These are phyloP conservation scores for Lysandra coridon DNA, from an alignment of 2,888 invertebrate species.

Conservation along the genomic window DNA sequence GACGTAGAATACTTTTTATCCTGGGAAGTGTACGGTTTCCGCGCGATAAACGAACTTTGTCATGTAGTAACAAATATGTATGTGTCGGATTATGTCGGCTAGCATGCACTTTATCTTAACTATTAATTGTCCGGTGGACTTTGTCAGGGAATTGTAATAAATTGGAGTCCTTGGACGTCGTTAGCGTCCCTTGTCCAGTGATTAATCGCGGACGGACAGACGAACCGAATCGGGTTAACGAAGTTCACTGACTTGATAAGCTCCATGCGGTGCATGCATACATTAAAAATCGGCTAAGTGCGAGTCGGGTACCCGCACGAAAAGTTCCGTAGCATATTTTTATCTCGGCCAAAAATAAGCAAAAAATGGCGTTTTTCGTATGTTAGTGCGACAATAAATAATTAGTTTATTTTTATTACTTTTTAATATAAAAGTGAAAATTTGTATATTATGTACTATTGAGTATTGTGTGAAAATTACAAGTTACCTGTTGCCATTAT, in stretches of 20 bases:
- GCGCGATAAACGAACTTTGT: not conserved
- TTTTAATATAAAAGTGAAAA: too few relatives aligned
- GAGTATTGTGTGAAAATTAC: too few relatives aligned
- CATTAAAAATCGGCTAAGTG: not conserved
- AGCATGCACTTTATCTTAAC: conserved; percentile 55
- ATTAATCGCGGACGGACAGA: conserved; percentile 69
- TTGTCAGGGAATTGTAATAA: conserved; percentile 64
- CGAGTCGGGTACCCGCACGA: not conserved
- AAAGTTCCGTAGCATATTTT: not conserved
- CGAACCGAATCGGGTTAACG: conserved; percentile 64
- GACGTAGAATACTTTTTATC: too few relatives aligned
- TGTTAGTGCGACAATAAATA: too few relatives aligned
- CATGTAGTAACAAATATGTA: conserved; percentile 16
- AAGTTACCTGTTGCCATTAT: too few relatives aligned
- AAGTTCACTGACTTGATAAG: conserved; percentile 65
- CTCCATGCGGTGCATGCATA: conserved; percentile 44
- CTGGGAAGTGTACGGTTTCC: too few relatives aligned
- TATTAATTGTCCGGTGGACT: conserved; percentile 60
- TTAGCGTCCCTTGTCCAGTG: conserved; percentile 64
- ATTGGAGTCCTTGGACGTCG: conserved; percentile 70
- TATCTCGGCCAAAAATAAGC: too few relatives aligned
- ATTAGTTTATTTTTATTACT: too few relatives aligned
- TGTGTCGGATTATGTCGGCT: conserved; percentile 33
- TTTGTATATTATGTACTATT: too few relatives aligned
- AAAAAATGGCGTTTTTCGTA: too few relatives aligned